Evolutionary conservation across 92 coral and sea anemone species (phyloP).

Genomic region (Bergia puertoricense): DNA sequence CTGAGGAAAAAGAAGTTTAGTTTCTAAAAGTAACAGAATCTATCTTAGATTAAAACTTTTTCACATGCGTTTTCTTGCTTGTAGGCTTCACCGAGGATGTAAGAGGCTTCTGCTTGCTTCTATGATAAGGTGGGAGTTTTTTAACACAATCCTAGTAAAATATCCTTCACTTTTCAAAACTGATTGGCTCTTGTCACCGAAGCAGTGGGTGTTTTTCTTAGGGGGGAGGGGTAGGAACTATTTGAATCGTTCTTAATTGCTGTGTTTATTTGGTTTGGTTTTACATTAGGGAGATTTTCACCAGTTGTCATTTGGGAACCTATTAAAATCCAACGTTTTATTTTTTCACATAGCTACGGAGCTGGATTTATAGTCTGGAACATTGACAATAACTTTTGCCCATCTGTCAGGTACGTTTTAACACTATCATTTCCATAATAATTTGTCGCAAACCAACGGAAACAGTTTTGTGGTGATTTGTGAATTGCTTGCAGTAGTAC

Average conservation of each 20-base stretch:
- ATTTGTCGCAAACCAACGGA: too few relatives aligned
- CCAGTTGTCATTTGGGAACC: background rate
- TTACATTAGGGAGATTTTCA: too few relatives aligned
- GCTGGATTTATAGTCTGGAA: conserved; percentile 92
- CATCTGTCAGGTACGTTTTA: conserved; percentile 71
- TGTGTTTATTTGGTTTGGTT: too few relatives aligned
- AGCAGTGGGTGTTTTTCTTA: too few relatives aligned
- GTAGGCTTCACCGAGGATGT: conserved; percentile 16
- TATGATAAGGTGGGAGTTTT: background rate
- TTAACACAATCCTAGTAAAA: too few relatives aligned
- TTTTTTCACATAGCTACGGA: conserved; percentile 62
- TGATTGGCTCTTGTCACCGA: too few relatives aligned
- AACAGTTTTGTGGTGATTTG: background rate
- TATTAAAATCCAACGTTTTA: background rate
- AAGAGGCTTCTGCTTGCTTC: conserved; percentile 9
- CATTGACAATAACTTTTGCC: conserved; percentile 90
- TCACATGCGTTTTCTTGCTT: background rate
- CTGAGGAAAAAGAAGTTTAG: background rate
- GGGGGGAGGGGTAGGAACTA: too few relatives aligned
- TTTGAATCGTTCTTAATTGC: too few relatives aligned
- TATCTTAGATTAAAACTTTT: background rate
- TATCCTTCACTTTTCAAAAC: too few relatives aligned
- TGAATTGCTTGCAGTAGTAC: background rate
- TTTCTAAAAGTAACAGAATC: background rate
- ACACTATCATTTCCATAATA: background rate